These are phyloP conservation scores for Brachionichthys hirsutus DNA, from an alignment of 2,113 vertebrate species.

Conservation along the genomic window DNA sequence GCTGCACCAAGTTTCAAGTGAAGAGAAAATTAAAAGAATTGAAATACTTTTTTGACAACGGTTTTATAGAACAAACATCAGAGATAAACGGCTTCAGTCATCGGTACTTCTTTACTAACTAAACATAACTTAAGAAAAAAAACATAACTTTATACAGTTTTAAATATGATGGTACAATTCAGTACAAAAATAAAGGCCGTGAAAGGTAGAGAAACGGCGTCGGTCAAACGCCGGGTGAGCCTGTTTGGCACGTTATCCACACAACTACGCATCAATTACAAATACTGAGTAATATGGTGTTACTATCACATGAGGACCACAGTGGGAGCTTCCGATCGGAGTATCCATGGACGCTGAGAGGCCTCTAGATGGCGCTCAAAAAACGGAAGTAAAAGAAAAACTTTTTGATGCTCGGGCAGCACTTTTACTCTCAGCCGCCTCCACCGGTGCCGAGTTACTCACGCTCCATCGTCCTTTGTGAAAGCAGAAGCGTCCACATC, in stretches of 20 bases:
- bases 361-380: conserved; percentile 54
- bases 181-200: conserved; percentile 83
- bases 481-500: conserved; percentile 21
- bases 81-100: conserved; percentile 72
- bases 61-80: conserved; percentile 63
- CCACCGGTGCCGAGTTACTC: conserved; percentile 16
- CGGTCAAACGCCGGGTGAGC: conserved; percentile 45
- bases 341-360: conserved; percentile 2
- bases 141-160: conserved; percentile 79
- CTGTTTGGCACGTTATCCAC: conserved; percentile 49
- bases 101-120: conserved; percentile 73
- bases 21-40: not conserved
- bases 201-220: conserved; percentile 69
- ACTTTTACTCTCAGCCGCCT: conserved; percentile 7
- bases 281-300: conserved; percentile 49
- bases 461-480: conserved; percentile 27
- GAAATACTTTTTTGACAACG: conserved; percentile 35
- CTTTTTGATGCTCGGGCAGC: conserved; percentile 6
- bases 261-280: conserved; percentile 45
- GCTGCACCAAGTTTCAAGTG: too few relatives aligned
- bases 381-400: conserved; percentile 15
- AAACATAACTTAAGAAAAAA: conserved; percentile 81
- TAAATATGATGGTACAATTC: conserved; percentile 82
- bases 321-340: conserved; percentile 22
- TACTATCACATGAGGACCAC: conserved; percentile 10